A percentile compares a stretch with the other conserved stretches of the same genome.
Conservation (phyloP, 1,140 invertebrate species). For the Papilio glaucus region DNA sequence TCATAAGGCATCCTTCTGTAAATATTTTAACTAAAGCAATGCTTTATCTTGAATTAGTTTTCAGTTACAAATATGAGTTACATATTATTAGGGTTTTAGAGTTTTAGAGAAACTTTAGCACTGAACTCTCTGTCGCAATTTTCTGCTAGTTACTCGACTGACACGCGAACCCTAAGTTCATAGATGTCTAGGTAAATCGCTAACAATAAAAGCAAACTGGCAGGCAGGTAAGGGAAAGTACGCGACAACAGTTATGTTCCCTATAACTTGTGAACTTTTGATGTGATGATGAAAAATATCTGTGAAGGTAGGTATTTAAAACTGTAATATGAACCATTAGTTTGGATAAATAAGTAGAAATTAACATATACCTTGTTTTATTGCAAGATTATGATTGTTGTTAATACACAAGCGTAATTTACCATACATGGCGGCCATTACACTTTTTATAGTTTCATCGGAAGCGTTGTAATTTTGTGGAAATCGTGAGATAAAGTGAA, state of each 20-base stretch:
- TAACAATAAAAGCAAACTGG: slow-evolving; percentile 18
- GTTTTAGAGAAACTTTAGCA: not conserved
- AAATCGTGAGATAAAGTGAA: too few relatives aligned
- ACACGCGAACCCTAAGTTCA: not conserved
- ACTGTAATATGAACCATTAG: not conserved
- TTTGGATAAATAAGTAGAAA: too few relatives aligned
- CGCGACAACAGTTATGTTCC: not conserved
- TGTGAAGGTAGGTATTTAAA: not conserved
- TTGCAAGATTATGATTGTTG: too few relatives aligned
- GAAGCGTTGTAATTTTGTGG: too few relatives aligned
- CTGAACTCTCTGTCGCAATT: not conserved
- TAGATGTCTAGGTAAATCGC: slow-evolving; percentile 7
- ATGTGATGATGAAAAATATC: not conserved
- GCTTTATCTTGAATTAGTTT: not conserved
- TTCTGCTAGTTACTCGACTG: not conserved
- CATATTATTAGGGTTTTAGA: not conserved
- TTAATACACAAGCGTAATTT: too few relatives aligned
- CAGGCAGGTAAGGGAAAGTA: slow-evolving; percentile 31
- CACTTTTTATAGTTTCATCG: too few relatives aligned
- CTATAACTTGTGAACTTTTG: slow-evolving; percentile 1
- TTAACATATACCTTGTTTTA: too few relatives aligned
- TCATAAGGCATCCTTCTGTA: too few relatives aligned
- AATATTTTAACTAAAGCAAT: not conserved
- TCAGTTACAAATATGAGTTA: too few relatives aligned
- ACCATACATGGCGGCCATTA: too few relatives aligned